A percentile compares a stretch with the other conserved stretches of the same genome.
phyloP scores from a whole-genome alignment of 1,140 invertebrate genomes.

The Bombus waltoni region DNA sequence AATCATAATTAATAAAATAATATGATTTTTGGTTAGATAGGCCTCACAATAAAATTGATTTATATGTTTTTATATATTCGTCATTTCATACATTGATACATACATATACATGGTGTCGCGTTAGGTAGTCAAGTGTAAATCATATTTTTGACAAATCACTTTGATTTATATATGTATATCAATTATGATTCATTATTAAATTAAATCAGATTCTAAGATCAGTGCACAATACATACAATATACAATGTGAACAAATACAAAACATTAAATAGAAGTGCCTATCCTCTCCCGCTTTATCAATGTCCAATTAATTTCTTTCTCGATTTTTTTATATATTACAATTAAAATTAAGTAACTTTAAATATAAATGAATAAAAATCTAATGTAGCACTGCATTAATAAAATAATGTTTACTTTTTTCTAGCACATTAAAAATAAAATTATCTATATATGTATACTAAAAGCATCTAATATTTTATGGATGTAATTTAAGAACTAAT shows the following conservation, averaged over 20 bases:
- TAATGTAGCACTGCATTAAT: constrained; percentile 5
- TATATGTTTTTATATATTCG: constrained; percentile 66
- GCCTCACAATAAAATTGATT: constrained; percentile 63
- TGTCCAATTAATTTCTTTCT: constrained; percentile 37
- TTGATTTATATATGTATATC: constrained; percentile 42
- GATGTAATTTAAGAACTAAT: constrained; percentile 41
- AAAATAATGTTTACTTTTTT: constrained; percentile 38
- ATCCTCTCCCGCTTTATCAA: constrained; percentile 59
- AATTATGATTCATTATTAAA: constrained; percentile 48
- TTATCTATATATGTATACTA: constrained; percentile 18
- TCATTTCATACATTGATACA: constrained; percentile 70
- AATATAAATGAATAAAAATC: constrained; percentile 37
- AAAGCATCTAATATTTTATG: constrained; percentile 43
- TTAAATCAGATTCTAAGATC: constrained; percentile 55
- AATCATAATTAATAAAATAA: constrained; percentile 45
- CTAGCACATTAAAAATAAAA: constrained; percentile 15
- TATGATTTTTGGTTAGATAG: constrained; percentile 62
- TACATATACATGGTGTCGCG: constrained; percentile 62
- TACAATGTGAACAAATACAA: constrained; percentile 63
- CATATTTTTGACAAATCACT: constrained; percentile 48
- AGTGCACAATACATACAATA: constrained; percentile 67
- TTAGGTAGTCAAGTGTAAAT: constrained; percentile 63
- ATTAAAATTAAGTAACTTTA: constrained; percentile 30
- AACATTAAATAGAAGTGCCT: constrained; percentile 54
- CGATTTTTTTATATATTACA: constrained; percentile 3